Evolutionary conservation across 2,113 vertebrate species (phyloP), one percentile per base, ranked within the genome.

Genomic region (Apistogramma diplotaenia): DNA sequence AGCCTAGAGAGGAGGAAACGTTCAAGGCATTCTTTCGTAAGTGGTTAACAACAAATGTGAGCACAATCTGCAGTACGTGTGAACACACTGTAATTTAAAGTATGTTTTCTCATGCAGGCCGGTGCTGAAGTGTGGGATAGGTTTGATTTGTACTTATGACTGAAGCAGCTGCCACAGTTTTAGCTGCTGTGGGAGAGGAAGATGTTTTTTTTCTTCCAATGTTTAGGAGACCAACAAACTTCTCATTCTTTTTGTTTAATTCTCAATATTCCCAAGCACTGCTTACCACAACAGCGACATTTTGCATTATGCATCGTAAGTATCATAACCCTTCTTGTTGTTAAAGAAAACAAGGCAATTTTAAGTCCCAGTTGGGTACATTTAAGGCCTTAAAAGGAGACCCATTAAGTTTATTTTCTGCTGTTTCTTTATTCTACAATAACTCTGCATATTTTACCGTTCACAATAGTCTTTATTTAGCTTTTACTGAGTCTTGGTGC

Each of bases 101-200:
- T 59, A 29, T 57, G 54, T 15, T n/a, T 82, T 27, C 58, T 27
- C 8, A 7, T 33, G 65, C 10, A 59, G 9, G 6, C 15, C 59
- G 40, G 18, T 65, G 61, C 10, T 51, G 35, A 72, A 27, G 43
- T 8, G n/a, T 71, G 61, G 37, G 6, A 35, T 6, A 16, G 4
- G 9, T 72, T 29, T 67, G 85, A 84, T 85, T 88, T 86, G 86
- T 55, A 85, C 59, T 87, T 49, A 84, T 76, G 74, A 76, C 61
- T 25, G 25, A 88, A 87, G 78, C 83, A 90, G 89, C 78, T 90
- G 76, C 21, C 62, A 57, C 57, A n/a, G 51, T 77, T 90, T 71
- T 74, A 81, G 71, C 33, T 33, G 75, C 77, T 27, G 4, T 51
- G 72, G 51, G 83, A 81, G 43, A 37, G 18, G 37, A 54, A 9